phyloP scores from a whole-genome alignment of 2,113 vertebrate genomes.

The Lepus timidus region DNA sequence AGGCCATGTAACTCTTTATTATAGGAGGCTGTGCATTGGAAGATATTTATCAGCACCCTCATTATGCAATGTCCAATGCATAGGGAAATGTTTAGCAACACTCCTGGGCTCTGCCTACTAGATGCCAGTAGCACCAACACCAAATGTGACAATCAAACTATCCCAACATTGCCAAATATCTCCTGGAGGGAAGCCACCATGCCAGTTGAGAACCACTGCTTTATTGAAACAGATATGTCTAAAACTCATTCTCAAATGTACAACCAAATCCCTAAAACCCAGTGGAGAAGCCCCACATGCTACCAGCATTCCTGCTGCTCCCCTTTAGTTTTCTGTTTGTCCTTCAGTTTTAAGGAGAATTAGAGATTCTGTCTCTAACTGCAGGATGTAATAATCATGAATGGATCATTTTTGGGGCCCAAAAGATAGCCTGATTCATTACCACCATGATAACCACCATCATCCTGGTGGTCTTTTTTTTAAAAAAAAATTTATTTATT shows the following conservation, averaged over 20 bases:
- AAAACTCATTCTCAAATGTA: conserved; percentile 21
- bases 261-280: background rate
- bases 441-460: too few species aligned
- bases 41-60: background rate
- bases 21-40: fast-evolving
- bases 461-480: background rate
- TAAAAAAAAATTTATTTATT: too few species aligned
- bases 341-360: background rate
- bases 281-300: background rate
- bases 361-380: background rate
- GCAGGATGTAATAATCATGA: background rate
- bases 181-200: background rate
- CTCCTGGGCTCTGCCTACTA: background rate
- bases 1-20: background rate
- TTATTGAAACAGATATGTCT: background rate
- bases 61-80: too few species aligned
- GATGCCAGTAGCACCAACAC: background rate
- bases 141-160: background rate
- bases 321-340: background rate
- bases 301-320: background rate
- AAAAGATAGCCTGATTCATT: background rate
- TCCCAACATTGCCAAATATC: background rate
- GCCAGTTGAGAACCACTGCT: background rate
- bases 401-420: background rate
- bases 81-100: background rate